Evolutionary conservation across 2,888 invertebrate species (phyloP).

Genomic region (Hyppa rectilinea): DNA sequence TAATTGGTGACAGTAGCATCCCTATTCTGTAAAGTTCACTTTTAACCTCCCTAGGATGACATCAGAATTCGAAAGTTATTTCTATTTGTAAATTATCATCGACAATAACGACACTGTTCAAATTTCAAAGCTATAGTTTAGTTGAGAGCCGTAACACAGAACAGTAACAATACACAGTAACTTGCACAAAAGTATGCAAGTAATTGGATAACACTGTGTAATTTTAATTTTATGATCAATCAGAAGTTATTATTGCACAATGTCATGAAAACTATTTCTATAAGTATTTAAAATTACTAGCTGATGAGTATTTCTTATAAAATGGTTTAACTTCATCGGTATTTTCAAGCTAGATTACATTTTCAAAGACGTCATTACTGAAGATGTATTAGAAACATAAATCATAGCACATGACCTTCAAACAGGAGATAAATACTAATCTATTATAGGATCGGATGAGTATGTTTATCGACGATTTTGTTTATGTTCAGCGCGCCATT

Average conservation of each 20-base stretch:
- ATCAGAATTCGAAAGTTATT: background rate
- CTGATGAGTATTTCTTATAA: background rate
- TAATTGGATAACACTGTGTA: background rate
- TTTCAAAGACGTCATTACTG: conserved; percentile 7
- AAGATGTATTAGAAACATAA: conserved; percentile 12
- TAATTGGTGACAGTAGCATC: background rate
- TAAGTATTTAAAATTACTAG: background rate
- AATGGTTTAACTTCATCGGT: background rate
- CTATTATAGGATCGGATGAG: conserved; percentile 46
- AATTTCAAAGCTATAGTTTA: background rate
- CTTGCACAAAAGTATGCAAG: background rate
- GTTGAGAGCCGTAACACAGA: no score
- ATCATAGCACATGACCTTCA: conserved; percentile 42
- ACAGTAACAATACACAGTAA: no score
- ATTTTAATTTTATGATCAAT: background rate
- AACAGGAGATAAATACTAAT: conserved; percentile 39
- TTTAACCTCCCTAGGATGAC: background rate
- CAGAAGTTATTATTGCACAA: background rate
- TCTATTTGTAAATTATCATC: background rate
- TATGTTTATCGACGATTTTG: conserved; percentile 32
- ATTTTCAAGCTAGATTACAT: conserved; percentile 1
- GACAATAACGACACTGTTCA: background rate
- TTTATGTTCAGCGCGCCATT: conserved; percentile 31
- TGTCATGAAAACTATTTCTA: no score
- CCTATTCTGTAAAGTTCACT: background rate